These are phyloP conservation scores for Piezodorus guildinii DNA, from an alignment of 1,140 invertebrate genomes.

Conservation along the genomic window DNA sequence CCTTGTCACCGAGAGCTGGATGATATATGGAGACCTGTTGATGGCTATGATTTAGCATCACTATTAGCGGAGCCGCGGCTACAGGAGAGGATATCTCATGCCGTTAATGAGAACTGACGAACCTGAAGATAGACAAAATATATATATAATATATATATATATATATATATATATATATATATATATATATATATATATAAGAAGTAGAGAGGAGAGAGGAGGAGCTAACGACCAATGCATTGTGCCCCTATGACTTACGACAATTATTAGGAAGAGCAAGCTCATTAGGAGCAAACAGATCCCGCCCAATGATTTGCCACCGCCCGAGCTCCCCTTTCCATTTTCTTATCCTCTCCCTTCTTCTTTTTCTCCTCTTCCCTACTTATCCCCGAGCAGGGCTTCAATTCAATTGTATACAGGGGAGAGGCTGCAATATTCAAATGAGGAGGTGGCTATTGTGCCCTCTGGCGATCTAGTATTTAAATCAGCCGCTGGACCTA, in stretches of 20 bases:
- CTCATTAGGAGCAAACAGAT: not conserved
- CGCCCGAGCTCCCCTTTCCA: not conserved
- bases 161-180: no score
- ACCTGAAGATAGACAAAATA: no score
- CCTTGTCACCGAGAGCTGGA: no score
- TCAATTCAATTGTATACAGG: conserved; percentile 15
- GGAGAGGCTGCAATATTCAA: conserved; percentile 7
- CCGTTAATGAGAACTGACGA: no score
- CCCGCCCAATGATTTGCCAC: conserved; percentile 2
- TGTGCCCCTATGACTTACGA: conserved; percentile 10
- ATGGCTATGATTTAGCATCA: no score
- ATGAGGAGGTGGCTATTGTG: conserved; percentile 1
- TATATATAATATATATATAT: no score
- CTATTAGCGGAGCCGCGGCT: no score
- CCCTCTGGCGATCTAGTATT: not conserved
- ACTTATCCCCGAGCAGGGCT: not conserved
- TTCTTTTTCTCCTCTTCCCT: not conserved
- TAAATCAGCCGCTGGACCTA: conserved; percentile 2
- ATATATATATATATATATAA: no score
- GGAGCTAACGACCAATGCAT: no score
- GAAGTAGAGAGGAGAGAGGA: no score
- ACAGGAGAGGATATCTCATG: no score
- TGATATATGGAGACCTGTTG: no score
- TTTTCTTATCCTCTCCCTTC: not conserved
- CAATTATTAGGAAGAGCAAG: not conserved